Evolutionary conservation across 2,113 vertebrate species (phyloP).

Genomic region (Tachysurus vachellii): DNA sequence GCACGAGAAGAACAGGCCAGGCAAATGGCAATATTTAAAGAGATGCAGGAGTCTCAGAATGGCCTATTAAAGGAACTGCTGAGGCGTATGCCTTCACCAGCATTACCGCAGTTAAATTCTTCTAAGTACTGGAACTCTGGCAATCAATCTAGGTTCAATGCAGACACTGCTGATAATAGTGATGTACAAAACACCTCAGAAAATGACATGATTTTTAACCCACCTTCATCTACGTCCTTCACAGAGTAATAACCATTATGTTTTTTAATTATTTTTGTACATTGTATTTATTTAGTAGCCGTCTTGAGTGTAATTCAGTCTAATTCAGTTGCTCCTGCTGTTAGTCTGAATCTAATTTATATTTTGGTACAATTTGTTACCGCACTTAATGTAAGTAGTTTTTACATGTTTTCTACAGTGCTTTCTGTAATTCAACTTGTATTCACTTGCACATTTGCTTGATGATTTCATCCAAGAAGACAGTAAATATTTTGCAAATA

Average conservation of each 20-base stretch:
- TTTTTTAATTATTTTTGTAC: background rate
- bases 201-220: background rate
- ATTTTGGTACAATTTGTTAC: background rate
- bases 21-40: background rate
- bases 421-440: background rate
- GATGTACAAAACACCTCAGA: background rate
- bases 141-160: background rate
- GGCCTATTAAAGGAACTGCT: background rate
- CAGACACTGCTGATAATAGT: background rate
- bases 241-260: background rate
- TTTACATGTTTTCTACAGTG: background rate
- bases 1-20: background rate
- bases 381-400: background rate
- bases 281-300: background rate
- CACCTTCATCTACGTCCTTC: background rate
- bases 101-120: background rate
- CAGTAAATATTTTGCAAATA: background rate
- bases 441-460: background rate
- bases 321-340: background rate
- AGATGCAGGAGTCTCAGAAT: conserved; percentile 13
- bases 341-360: background rate
- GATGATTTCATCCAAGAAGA: background rate
- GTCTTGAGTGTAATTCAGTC: background rate
- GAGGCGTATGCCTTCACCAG: background rate
- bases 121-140: background rate